A percentile compares a stretch with the other conserved stretches of the same genome.
These are phyloP conservation scores for Tortrix viridana DNA, from an alignment of 2,888 invertebrate genomes.

Conservation along the genomic window DNA sequence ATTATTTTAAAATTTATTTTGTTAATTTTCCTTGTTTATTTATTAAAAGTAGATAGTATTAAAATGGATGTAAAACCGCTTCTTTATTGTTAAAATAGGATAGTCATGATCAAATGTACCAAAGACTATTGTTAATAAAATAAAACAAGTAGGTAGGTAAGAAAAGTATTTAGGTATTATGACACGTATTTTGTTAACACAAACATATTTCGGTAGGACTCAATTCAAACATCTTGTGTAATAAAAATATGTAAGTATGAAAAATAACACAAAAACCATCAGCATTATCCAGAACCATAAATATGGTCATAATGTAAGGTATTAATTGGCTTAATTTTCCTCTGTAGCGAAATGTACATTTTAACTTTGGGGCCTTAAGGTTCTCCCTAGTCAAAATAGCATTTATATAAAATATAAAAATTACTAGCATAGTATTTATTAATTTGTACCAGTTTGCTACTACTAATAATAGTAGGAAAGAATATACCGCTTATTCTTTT, in stretches of 20 bases:
- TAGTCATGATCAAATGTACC: slow-evolving; percentile 3
- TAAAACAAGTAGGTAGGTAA: not conserved
- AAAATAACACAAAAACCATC: no score
- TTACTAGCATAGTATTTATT: not conserved
- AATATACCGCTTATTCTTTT: no score
- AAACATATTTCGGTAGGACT: no score
- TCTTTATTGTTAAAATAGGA: not conserved
- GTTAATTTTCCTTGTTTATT: not conserved
- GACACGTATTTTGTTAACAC: no score
- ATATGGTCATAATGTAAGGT: no score
- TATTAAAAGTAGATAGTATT: not conserved
- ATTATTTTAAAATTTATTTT: no score
- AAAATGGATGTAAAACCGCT: not conserved
- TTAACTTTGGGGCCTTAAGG: not conserved
- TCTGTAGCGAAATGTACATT: not conserved
- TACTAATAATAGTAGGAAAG: no score
- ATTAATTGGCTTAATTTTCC: no score
- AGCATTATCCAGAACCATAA: no score
- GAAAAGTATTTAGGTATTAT: not conserved
- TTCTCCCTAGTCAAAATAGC: slow-evolving; percentile 27
- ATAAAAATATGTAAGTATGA: no score
- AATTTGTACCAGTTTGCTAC: no score
- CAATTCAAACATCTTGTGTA: no score
- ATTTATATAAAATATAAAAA: slow-evolving; percentile 27
- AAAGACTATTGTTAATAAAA: slow-evolving; percentile 10